A percentile compares a stretch with the other conserved stretches of the same genome.
phyloP scores from a whole-genome alignment of 2,888 invertebrate genomes.

The Biston stratarius region DNA sequence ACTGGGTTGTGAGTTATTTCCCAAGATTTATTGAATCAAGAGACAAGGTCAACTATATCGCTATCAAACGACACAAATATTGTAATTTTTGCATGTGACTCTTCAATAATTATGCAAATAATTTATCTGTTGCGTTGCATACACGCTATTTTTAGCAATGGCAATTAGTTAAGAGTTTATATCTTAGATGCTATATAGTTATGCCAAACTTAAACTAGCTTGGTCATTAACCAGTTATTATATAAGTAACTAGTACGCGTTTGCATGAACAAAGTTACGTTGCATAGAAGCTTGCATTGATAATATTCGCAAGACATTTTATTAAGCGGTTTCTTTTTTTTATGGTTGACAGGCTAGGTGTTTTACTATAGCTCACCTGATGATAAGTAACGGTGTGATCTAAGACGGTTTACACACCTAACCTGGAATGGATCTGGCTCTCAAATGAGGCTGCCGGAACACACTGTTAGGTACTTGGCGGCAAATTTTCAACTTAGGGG shows the following conservation, averaged over 20 bases:
- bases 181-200: background rate
- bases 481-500: too few relatives aligned
- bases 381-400: too few relatives aligned
- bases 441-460: too few relatives aligned
- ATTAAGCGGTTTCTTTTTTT: too few relatives aligned
- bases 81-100: slow-evolving; percentile 9
- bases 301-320: too few relatives aligned
- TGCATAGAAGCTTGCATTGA: too few relatives aligned
- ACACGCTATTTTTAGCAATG: slow-evolving; percentile 5
- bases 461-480: too few relatives aligned
- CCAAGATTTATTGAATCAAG: slow-evolving; percentile 24
- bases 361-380: too few relatives aligned
- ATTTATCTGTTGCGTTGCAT: background rate
- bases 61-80: slow-evolving; percentile 10
- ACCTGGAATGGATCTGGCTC: too few relatives aligned
- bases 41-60: slow-evolving; percentile 20
- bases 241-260: background rate
- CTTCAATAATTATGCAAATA: slow-evolving; percentile 19
- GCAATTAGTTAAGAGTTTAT: slow-evolving; percentile 3
- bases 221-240: background rate
- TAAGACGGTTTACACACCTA: too few relatives aligned
- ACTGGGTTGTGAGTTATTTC: slow-evolving; percentile 4
- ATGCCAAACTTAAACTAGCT: background rate
- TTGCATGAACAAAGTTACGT: background rate
- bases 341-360: too few relatives aligned